Conservation (phyloP, 2,113 vertebrate genomes). For the Apodemus sylvaticus region DNA sequence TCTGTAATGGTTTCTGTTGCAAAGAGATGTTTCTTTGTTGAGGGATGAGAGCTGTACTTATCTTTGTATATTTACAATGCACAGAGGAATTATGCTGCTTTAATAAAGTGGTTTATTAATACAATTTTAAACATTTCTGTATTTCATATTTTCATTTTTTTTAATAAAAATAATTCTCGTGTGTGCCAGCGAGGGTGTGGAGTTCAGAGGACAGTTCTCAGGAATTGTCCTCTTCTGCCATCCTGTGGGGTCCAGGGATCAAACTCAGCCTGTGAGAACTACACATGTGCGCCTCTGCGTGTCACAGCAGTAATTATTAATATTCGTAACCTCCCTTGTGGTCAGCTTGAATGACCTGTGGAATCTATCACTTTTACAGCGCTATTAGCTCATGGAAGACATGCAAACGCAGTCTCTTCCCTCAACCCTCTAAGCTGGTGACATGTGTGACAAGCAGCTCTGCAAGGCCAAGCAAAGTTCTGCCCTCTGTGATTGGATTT, state of each 20-base stretch:
- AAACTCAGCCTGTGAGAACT: not conserved
- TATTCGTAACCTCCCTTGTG: not conserved
- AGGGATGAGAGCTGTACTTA: not conserved
- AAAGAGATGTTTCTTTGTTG: not conserved
- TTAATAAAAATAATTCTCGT: not conserved
- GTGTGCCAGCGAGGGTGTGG: not conserved
- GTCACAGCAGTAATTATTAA: not conserved
- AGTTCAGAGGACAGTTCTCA: not conserved
- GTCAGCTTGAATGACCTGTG: not conserved
- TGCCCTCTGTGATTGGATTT: not conserved
- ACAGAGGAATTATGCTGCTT: not conserved
- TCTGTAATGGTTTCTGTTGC: not conserved
- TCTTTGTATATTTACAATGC: not conserved
- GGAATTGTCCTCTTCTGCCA: not conserved
- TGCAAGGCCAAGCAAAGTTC: not conserved
- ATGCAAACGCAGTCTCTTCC: not conserved
- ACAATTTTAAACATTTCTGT: not conserved
- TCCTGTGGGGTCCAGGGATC: not conserved
- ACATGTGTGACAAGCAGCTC: not conserved
- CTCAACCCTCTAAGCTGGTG: not conserved
- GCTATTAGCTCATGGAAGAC: not conserved
- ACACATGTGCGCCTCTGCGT: not conserved
- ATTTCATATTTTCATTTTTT: not conserved
- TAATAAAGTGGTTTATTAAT: not conserved
- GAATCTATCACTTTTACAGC: not conserved